These are phyloP conservation scores for Lemur catta DNA, from an alignment of 2,797 vertebrate species.

Conservation along the genomic window DNA sequence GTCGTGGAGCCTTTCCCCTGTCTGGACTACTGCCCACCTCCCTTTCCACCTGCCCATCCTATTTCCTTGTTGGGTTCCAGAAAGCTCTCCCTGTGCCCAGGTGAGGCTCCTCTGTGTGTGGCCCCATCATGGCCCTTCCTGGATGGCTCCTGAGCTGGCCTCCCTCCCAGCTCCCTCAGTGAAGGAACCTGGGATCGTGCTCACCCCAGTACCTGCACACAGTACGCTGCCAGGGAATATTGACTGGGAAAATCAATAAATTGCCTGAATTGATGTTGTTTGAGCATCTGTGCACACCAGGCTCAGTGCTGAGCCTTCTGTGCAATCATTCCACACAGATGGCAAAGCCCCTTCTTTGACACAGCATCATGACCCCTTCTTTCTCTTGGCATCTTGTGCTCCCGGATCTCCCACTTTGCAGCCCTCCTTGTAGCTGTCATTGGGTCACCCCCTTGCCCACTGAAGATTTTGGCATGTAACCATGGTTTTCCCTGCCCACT, in stretches of 20 bases:
- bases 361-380: fast-evolving
- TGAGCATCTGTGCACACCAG: neutral
- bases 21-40: neutral
- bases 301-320: too few relatives aligned
- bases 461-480: neutral
- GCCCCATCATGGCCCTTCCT: neutral
- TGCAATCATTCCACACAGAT: neutral
- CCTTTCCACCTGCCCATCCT: neutral
- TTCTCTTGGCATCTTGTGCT: too few relatives aligned
- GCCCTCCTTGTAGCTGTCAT: neutral
- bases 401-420: neutral
- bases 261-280: neutral
- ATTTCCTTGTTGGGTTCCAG: neutral
- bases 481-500: neutral
- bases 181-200: neutral
- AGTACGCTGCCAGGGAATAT: neutral
- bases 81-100: neutral
- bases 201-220: neutral
- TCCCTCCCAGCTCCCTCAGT: neutral
- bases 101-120: neutral
- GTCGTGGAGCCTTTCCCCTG: neutral
- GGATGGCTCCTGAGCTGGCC: neutral
- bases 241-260: neutral
- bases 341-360: neutral
- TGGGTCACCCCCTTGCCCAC: neutral